Conservation (phyloP, 2,888 invertebrate species). For the Eledona agricola region DNA sequence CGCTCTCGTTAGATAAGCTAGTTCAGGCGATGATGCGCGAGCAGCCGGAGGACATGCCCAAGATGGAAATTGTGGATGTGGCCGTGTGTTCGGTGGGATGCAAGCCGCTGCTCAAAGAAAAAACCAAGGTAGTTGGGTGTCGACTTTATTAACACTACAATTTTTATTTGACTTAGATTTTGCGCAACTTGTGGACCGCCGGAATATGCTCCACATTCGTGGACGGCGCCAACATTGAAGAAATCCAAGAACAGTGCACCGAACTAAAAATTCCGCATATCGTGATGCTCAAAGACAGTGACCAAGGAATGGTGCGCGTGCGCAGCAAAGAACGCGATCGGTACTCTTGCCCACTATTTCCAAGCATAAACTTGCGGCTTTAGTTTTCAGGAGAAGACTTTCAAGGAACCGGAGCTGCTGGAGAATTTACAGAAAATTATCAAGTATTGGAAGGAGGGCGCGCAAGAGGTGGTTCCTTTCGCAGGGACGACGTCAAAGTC, state of each 20-base stretch:
- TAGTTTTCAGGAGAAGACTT: slow-evolving; percentile 70
- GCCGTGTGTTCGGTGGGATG: slow-evolving; percentile 73
- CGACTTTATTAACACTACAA: not conserved
- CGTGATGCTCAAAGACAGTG: slow-evolving; percentile 70
- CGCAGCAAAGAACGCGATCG: slow-evolving; percentile 72
- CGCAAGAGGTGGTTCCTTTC: slow-evolving; percentile 37
- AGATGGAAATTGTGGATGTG: slow-evolving; percentile 65
- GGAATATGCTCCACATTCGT: slow-evolving; percentile 73
- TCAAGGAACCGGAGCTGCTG: slow-evolving; percentile 70
- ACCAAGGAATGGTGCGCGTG: slow-evolving; percentile 66
- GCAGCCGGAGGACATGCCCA: slow-evolving; percentile 62
- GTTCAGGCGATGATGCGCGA: slow-evolving; percentile 69
- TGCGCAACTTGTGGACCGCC: slow-evolving; percentile 75
- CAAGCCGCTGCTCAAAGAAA: slow-evolving; percentile 68
- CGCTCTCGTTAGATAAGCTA: slow-evolving; percentile 84
- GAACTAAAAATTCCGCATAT: slow-evolving; percentile 71
- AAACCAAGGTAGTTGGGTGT: slow-evolving; percentile 59
- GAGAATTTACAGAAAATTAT: slow-evolving; percentile 76
- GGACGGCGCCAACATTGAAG: slow-evolving; percentile 70
- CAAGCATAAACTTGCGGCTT: not conserved
- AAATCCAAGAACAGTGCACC: slow-evolving; percentile 71
- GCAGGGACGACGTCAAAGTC: slow-evolving; percentile 46
- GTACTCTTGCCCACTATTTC: slow-evolving; percentile 41
- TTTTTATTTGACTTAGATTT: slow-evolving; percentile 58
- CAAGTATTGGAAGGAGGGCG: slow-evolving; percentile 55